Conservation (phyloP, 2,888 invertebrate genomes). For the Conus canariensis region DNA sequence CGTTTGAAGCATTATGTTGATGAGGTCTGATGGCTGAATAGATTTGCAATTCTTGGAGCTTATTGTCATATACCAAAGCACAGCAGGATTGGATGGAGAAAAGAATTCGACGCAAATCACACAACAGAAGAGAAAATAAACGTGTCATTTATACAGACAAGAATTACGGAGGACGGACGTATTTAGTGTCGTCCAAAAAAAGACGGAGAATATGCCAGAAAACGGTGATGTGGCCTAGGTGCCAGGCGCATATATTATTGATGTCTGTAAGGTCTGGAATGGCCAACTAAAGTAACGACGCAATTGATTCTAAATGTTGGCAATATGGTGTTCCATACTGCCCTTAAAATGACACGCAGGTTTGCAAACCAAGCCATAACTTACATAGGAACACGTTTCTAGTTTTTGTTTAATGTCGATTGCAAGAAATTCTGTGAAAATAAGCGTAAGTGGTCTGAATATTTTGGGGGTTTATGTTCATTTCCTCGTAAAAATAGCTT, state of each 20-base stretch:
- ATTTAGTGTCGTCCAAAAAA: not conserved
- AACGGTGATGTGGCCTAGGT: not conserved
- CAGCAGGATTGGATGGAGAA: too few relatives aligned
- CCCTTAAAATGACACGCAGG: not conserved
- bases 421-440: too few relatives aligned
- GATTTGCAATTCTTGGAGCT: not conserved
- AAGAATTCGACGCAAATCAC: too few relatives aligned
- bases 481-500: too few relatives aligned
- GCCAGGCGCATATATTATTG: slow-evolving; percentile 21
- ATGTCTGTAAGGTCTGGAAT: slow-evolving; percentile 18
- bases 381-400: too few relatives aligned
- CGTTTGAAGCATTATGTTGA: slow-evolving; percentile 11
- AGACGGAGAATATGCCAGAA: slow-evolving; percentile 1
- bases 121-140: too few relatives aligned
- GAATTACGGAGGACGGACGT: too few relatives aligned
- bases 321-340: not conserved
- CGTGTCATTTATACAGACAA: too few relatives aligned
- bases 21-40: slow-evolving; percentile 2
- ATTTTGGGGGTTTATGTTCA: too few relatives aligned
- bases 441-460: too few relatives aligned
- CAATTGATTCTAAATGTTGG: not conserved
- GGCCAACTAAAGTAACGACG: not conserved
- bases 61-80: not conserved
- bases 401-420: too few relatives aligned
- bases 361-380: too few relatives aligned